These are phyloP conservation scores for Planococcus citri DNA, from an alignment of 1,140 invertebrate genomes.

Conservation along the genomic window DNA sequence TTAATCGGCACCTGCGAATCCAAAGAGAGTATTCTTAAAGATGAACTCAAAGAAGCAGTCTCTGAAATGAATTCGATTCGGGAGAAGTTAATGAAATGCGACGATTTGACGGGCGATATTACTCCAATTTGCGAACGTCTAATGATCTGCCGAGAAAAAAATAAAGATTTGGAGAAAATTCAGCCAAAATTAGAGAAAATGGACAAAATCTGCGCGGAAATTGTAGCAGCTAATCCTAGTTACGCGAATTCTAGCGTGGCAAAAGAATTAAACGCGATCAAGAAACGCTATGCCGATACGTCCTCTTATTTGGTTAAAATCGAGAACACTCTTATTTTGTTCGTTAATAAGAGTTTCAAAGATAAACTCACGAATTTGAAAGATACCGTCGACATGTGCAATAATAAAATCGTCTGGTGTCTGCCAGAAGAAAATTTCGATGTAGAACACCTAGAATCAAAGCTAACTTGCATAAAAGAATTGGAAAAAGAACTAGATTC, in stretches of 20 bases:
- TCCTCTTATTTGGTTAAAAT: constrained; percentile 64
- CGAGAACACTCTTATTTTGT: constrained; percentile 59
- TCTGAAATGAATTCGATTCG: constrained; percentile 59
- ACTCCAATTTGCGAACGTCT: constrained; percentile 61
- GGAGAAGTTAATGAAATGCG: constrained; percentile 77
- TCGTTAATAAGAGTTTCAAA: constrained; percentile 74
- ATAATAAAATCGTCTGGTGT: constrained; percentile 88
- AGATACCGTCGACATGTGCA: constrained; percentile 59
- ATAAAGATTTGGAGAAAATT: constrained; percentile 46
- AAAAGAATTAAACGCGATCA: constrained; percentile 64
- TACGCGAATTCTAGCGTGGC: constrained; percentile 54
- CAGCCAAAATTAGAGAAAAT: constrained; percentile 51
- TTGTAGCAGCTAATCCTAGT: constrained; percentile 63
- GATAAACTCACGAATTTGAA: constrained; percentile 72
- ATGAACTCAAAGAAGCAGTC: constrained; percentile 53
- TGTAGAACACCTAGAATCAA: constrained; percentile 83
- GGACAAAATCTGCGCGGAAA: constrained; percentile 50
- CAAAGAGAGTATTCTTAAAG: constrained; percentile 56
- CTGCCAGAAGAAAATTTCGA: constrained; percentile 73
- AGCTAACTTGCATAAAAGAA: constrained; percentile 66
- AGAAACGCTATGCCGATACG: constrained; percentile 63
- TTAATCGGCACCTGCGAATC: constrained; percentile 54
- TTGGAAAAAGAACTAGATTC: constrained; percentile 57
- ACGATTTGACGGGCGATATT: constrained; percentile 81
- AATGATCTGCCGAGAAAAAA: constrained; percentile 40